Base-by-base conservation (phyloP, 2,113 vertebrate species). In the Bos javanicus region DNA sequence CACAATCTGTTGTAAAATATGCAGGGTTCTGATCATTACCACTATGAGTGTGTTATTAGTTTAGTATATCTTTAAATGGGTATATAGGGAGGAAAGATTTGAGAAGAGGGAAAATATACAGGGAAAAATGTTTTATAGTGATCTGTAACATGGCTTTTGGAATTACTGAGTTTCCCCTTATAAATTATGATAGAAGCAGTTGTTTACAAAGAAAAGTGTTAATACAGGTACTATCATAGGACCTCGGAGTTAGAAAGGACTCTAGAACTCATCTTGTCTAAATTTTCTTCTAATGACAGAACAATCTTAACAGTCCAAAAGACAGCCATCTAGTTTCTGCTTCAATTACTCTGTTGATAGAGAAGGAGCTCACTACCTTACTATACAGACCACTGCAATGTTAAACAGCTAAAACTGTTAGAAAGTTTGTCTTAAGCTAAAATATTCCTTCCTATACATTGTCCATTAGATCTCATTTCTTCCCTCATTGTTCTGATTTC, bases 1-100 rank as follows among this genome's bases (percentile, higher is more conserved):
- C n/a, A 84, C 46, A 71, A 57, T 88, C n/a, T 90, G 94, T 92
- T 87, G 28, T 93, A 91, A 81, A 93, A 64, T 80, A 33, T 64
- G 67, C 50, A 57, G 86, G 87, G 56, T 15, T 80, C 54, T 62
- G 84, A 39, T 93, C 64, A 95, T 30, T 36, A 71, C n/a, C 46
- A 86, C 30, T 81, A 39, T 36, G 19, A 80, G 30, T 71, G 1
- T 33, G 91, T 85, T 85, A 64, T 48, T 94, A 57, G 95, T 50
- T 91, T 86, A 90, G 80, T 36, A 78, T 87, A 82, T 26, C 13
- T 86, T 96, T 92, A 80, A 90, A 83, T 95, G 26, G 30, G 46
- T 57, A 81, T 67, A 56, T 39, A 48, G 52, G 62, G 25, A 94
- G 59, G 28, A 95, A 95, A 93, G 23, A 11, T n/a, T 52, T 48